Evolutionary conservation across 2,797 vertebrate genomes (phyloP).

Genomic region (Nannoperca obscura): DNA sequence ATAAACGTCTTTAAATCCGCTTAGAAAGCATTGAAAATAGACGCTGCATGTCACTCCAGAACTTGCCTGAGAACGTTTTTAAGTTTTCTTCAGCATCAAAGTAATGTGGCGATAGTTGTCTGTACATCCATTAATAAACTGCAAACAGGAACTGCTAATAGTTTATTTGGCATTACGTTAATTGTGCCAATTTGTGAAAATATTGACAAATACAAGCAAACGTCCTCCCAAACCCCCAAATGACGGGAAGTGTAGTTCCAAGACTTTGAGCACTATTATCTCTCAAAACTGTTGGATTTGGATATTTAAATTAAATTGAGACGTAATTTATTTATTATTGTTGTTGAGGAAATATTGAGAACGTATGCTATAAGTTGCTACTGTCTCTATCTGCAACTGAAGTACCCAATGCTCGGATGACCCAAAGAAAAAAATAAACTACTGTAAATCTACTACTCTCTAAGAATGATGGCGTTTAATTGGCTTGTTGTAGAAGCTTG

Average conservation of each 20-base stretch:
- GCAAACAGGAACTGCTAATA: neutral
- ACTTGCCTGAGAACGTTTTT: constrained; percentile 1
- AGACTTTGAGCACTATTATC: neutral
- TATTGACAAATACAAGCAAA: neutral
- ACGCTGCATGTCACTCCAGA: neutral
- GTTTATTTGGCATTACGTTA: neutral
- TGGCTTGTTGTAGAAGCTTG: constrained; percentile 52
- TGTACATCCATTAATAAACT: neutral
- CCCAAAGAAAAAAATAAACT: constrained; percentile 1
- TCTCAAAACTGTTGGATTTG: too few relatives aligned
- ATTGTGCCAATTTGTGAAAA: neutral
- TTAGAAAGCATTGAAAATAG: neutral
- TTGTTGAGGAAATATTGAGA: neutral
- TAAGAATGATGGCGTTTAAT: constrained; percentile 38
- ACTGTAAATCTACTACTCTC: constrained; percentile 49
- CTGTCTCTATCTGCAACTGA: neutral
- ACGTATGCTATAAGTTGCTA: neutral
- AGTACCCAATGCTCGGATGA: neutral
- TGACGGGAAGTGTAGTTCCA: neutral
- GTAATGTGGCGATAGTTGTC: neutral
- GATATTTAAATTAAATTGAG: too few relatives aligned
- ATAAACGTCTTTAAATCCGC: neutral
- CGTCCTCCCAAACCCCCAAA: neutral
- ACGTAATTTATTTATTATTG: neutral
- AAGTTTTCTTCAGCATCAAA: neutral